These are phyloP conservation scores for Fragum fragum DNA, from an alignment of 2,888 invertebrate species.

Conservation along the genomic window DNA sequence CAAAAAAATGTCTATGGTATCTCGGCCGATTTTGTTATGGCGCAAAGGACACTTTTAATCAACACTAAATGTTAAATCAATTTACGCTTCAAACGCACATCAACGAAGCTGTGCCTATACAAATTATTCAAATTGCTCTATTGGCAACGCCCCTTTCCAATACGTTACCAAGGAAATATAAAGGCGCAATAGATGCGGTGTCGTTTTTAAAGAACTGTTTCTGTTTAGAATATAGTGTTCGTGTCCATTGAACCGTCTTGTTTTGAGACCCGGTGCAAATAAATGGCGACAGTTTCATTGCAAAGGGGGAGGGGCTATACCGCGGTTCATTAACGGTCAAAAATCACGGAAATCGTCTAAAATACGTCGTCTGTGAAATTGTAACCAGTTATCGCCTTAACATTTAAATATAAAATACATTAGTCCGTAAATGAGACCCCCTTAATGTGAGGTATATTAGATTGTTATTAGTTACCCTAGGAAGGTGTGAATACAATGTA, in stretches of 20 bases:
- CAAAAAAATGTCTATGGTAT: too few relatives aligned
- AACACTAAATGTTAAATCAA: conserved; percentile 33
- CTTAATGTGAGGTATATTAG: conserved; percentile 30
- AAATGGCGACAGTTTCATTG: conserved; percentile 32
- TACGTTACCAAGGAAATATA: conserved; percentile 32
- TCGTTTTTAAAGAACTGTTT: conserved; percentile 28
- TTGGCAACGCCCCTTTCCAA: conserved; percentile 10
- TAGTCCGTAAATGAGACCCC: conserved; percentile 26
- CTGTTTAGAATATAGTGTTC: conserved; percentile 12
- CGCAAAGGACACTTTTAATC: conserved; percentile 24
- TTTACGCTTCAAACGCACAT: conserved; percentile 24
- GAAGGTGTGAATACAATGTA: neutral
- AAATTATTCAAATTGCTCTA: conserved; percentile 26
- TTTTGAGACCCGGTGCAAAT: neutral
- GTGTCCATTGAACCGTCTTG: neutral
- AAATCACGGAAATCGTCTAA: conserved; percentile 12
- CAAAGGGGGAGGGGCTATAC: neutral
- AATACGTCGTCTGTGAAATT: conserved; percentile 14
- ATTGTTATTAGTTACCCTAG: neutral
- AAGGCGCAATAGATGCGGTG: conserved; percentile 7
- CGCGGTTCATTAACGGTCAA: conserved; percentile 16
- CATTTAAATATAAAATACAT: conserved; percentile 32
- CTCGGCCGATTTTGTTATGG: neutral
- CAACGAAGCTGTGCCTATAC: conserved; percentile 27
- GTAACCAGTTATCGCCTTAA: conserved; percentile 24